Percentiles rank a stretch among this genome's conserved stretches.
These are phyloP conservation scores for Solea senegalensis DNA, from an alignment of 2,113 vertebrate genomes.

Conservation along the genomic window DNA sequence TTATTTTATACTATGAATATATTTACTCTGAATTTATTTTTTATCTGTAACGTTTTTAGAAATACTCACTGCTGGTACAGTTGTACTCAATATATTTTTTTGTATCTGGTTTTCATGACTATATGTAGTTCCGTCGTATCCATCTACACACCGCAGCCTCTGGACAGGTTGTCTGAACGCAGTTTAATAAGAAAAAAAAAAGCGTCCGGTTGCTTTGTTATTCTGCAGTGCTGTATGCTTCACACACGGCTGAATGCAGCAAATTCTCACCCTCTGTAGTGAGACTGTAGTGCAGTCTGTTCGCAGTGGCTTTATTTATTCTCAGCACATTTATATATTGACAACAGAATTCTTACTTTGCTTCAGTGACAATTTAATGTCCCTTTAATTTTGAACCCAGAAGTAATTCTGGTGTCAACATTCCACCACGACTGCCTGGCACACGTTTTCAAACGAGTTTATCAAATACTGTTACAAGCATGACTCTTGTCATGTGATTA, in stretches of 20 bases:
- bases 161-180: conserved; percentile 83
- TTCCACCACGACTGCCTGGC: conserved; percentile 31
- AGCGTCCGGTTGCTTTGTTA: conserved; percentile 48
- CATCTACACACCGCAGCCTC: conserved; percentile 82
- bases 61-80: conserved; percentile 99
- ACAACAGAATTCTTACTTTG: conserved; percentile 21
- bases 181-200: conserved; percentile 28
- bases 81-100: conserved; percentile 89
- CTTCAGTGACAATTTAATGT: conserved; percentile 8
- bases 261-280: conserved; percentile 59
- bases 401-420: conserved; percentile 13
- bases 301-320: conserved; percentile 74
- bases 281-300: conserved; percentile 49
- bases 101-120: conserved; percentile 85
- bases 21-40: conserved; percentile 90
- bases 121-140: conserved; percentile 69
- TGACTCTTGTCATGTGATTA: conserved; percentile 7
- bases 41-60: conserved; percentile 89
- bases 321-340: conserved; percentile 36
- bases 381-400: not conserved
- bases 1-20: conserved; percentile 83
- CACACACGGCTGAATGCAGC: conserved; percentile 65
- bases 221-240: conserved; percentile 76
- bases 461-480: conserved; percentile 34
- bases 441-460: conserved; percentile 25